Conservation (phyloP, 1,140 invertebrate genomes). For the Temnothorax curvispinosus region DNA sequence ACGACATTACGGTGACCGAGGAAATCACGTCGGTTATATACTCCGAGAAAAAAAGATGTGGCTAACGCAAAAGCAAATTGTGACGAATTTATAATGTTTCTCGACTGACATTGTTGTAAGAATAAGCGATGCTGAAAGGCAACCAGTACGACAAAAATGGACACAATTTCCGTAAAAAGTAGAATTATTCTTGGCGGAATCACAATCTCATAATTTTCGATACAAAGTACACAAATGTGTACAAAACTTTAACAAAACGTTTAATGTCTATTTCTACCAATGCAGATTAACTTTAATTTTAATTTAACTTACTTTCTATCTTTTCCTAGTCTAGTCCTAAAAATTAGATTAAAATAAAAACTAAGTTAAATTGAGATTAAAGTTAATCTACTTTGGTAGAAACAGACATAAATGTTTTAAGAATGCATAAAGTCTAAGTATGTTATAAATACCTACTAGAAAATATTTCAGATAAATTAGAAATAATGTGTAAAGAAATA, state of each 20-base stretch:
- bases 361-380: no score
- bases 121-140: not conserved
- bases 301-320: no score
- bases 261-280: no score
- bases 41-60: slow-evolving; percentile 7
- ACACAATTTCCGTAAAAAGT: not conserved
- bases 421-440: not conserved
- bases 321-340: no score
- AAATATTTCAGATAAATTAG: not conserved
- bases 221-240: not conserved
- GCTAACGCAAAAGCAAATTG: slow-evolving; percentile 2
- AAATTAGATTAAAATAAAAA: no score
- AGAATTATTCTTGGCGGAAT: not conserved
- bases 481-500: not conserved
- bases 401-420: not conserved
- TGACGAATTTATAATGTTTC: slow-evolving; percentile 5
- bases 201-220: not conserved
- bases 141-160: not conserved
- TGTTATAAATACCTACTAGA: not conserved
- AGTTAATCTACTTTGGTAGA: no score
- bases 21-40: slow-evolving; percentile 28
- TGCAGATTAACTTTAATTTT: no score
- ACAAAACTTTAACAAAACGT: no score
- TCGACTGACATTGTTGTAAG: not conserved
- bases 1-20: slow-evolving; percentile 32